These are phyloP conservation scores for Murina feae DNA, from an alignment of 2,113 vertebrate species.

Conservation along the genomic window DNA sequence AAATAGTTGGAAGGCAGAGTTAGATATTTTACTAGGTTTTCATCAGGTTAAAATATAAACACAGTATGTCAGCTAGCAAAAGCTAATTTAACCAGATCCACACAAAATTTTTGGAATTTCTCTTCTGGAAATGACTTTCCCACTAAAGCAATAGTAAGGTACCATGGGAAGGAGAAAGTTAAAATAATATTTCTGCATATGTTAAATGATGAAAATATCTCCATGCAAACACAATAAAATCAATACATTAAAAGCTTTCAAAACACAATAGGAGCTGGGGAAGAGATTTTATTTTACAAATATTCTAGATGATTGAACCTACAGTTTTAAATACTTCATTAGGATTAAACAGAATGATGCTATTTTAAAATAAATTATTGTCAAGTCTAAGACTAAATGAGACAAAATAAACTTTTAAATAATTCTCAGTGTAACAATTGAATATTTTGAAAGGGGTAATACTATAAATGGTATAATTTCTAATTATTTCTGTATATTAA, in stretches of 20 bases:
- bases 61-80: background rate
- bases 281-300: background rate
- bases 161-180: background rate
- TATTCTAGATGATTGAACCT: background rate
- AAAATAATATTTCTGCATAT: background rate
- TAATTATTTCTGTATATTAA: background rate
- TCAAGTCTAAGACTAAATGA: background rate
- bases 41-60: background rate
- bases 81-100: background rate
- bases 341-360: background rate
- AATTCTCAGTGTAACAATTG: background rate
- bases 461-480: background rate
- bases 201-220: background rate
- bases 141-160: background rate
- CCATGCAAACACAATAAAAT: background rate
- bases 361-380: background rate
- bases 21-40: background rate
- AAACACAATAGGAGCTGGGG: background rate
- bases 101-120: background rate
- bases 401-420: background rate
- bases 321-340: background rate
- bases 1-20: background rate
- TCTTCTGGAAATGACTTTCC: background rate
- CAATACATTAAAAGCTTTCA: background rate
- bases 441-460: background rate